Conservation (phyloP, 2,888 invertebrate genomes). For the Xestia c-nigrum region DNA sequence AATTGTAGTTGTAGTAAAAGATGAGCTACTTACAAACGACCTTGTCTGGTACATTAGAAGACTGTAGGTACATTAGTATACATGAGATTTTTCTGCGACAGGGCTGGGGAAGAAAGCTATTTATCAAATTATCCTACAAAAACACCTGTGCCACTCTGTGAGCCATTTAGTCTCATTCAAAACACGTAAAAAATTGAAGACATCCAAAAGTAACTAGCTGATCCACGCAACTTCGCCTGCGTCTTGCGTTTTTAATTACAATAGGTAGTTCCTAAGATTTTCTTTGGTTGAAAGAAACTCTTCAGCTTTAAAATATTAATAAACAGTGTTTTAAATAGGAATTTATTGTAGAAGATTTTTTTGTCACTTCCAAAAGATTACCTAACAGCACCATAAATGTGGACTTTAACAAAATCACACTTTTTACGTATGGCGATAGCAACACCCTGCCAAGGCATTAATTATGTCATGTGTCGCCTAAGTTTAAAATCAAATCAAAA, state of each 20-base stretch:
- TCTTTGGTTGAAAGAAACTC: too few relatives aligned
- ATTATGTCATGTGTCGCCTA: not conserved
- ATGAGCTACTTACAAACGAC: not conserved
- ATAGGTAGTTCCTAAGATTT: too few relatives aligned
- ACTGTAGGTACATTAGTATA: not conserved
- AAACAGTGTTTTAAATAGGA: not conserved
- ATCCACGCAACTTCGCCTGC: too few relatives aligned
- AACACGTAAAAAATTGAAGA: not conserved
- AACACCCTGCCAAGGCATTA: not conserved
- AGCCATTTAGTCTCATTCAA: not conserved
- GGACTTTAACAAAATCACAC: not conserved
- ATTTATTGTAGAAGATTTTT: not conserved
- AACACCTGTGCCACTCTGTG: not conserved
- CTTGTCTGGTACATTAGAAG: not conserved
- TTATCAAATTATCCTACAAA: not conserved
- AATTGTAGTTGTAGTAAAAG: not conserved
- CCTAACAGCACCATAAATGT: not conserved
- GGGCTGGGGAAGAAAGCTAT: too few relatives aligned
- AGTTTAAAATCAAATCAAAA: slow-evolving; percentile 19
- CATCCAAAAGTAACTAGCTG: not conserved
- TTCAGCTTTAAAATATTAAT: too few relatives aligned
- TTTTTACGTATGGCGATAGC: not conserved
- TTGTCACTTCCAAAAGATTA: not conserved
- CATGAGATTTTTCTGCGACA: not conserved
- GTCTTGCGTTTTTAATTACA: too few relatives aligned